These are phyloP conservation scores for Motacilla alba DNA, from an alignment of 2,113 vertebrate genomes.

Conservation along the genomic window DNA sequence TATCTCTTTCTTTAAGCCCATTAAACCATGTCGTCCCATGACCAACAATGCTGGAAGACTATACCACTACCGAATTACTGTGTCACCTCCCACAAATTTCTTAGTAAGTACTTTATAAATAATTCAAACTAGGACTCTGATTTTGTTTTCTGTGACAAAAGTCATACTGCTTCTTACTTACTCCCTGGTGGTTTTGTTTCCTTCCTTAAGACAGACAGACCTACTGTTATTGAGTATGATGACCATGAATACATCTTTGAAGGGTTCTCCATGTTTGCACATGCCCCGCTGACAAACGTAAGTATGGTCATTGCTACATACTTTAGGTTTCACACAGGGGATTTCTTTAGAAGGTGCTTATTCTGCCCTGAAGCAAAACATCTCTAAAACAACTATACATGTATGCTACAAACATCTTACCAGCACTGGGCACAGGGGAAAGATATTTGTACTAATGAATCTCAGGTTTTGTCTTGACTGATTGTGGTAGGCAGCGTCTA, in stretches of 20 bases:
- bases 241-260: constrained; percentile 99
- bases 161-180: neutral
- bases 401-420: neutral
- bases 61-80: constrained; percentile 96
- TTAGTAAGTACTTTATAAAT: constrained; percentile 78
- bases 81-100: constrained; percentile 98
- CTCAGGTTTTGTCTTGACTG: constrained; percentile 10
- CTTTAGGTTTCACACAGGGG: neutral
- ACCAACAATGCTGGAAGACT: constrained; percentile 95
- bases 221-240: constrained; percentile 97
- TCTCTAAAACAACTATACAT: neutral
- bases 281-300: constrained; percentile 89
- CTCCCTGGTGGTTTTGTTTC: neutral
- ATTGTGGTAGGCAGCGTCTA: neutral
- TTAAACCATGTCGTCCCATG: constrained; percentile 89
- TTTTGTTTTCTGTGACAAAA: neutral
- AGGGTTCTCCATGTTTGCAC: constrained; percentile 97
- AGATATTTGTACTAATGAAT: constrained; percentile 7
- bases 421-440: neutral
- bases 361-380: neutral
- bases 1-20: constrained; percentile 72
- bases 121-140: neutral
- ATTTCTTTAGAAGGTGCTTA: neutral
- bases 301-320: constrained; percentile 41
- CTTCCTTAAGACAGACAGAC: constrained; percentile 88